Conservation (phyloP, 1,140 invertebrate genomes). For the Sminthurinus signatus region DNA sequence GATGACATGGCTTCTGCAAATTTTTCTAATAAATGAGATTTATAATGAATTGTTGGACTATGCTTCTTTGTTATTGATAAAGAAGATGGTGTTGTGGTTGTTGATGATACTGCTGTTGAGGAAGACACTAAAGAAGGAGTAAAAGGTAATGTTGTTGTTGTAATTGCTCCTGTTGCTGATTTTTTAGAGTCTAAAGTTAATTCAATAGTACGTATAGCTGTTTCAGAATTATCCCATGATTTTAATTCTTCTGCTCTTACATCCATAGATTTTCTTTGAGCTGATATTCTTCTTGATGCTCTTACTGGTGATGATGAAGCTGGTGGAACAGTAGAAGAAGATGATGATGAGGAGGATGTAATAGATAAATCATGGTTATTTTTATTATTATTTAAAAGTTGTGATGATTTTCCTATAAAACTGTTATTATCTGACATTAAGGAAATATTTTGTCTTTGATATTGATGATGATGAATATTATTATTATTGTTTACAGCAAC, state of each 20-base stretch:
- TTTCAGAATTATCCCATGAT: conserved; percentile 13
- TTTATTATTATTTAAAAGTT: conserved; percentile 6
- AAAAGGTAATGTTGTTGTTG: not conserved
- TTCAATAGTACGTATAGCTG: conserved; percentile 22
- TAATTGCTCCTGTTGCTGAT: no score
- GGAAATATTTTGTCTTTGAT: not conserved
- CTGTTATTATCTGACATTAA: no score
- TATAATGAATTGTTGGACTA: conserved; percentile 4
- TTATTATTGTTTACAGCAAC: not conserved
- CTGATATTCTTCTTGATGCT: conserved; percentile 14
- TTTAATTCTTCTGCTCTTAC: conserved; percentile 5
- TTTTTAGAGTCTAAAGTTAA: conserved; percentile 13
- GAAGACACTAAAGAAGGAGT: not conserved
- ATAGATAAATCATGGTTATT: conserved; percentile 17
- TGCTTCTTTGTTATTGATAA: not conserved
- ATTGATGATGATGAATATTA: not conserved
- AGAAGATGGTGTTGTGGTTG: not conserved
- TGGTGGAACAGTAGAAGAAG: not conserved
- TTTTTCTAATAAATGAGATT: conserved; percentile 15
- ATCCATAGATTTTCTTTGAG: conserved; percentile 20
- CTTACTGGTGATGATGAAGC: conserved; percentile 11
- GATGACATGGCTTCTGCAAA: conserved; percentile 14
- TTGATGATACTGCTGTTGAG: conserved; percentile 19
- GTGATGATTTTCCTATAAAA: no score
- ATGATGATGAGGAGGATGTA: conserved; percentile 3